These are phyloP conservation scores for Tipula vernalis DNA, from an alignment of 2,888 invertebrate species.

Conservation along the genomic window DNA sequence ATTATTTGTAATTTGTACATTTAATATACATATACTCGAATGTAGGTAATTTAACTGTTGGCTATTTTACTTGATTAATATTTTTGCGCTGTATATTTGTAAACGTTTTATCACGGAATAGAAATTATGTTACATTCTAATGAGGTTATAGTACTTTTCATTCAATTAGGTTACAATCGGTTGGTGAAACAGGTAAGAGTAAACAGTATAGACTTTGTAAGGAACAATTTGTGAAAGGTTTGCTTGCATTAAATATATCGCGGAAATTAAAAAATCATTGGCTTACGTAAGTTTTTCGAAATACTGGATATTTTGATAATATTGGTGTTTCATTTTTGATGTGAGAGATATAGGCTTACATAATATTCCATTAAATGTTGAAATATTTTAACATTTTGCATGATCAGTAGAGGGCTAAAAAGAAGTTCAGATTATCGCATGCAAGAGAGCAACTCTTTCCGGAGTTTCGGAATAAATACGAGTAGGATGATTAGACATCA, in stretches of 20 bases:
- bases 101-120: not conserved
- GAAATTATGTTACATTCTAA: not conserved
- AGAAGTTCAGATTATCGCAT: too few species aligned
- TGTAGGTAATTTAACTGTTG: not conserved
- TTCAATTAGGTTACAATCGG: not conserved
- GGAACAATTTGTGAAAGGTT: not conserved
- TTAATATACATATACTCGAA: not conserved
- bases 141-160: not conserved
- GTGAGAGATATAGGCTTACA: not conserved
- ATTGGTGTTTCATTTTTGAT: not conserved
- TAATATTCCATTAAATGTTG: too few species aligned
- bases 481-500: too few species aligned
- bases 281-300: not conserved
- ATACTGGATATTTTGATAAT: not conserved
- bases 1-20: not conserved
- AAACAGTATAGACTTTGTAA: not conserved
- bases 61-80: not conserved
- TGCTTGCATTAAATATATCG: not conserved
- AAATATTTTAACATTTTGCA: too few species aligned
- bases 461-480: too few species aligned
- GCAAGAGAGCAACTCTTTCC: too few species aligned
- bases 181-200: not conserved
- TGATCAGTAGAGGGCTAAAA: too few species aligned
- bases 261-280: not conserved
- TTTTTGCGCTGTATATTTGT: not conserved